These are phyloP conservation scores for Rotaria socialis DNA, from an alignment of 2,888 invertebrate species.

Conservation along the genomic window DNA sequence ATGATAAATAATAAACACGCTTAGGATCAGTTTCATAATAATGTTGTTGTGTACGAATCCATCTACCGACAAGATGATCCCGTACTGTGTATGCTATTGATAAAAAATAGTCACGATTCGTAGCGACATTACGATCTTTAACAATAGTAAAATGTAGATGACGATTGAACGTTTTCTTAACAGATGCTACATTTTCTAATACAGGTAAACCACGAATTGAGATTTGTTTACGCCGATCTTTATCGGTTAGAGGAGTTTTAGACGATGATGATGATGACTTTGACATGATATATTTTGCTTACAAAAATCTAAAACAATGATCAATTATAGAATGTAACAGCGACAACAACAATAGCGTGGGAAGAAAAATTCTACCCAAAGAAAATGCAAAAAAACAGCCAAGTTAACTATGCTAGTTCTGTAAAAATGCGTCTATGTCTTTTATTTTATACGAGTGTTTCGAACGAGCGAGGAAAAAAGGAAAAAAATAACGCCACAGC, in stretches of 20 bases:
- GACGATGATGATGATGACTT: not conserved
- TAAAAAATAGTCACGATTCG: conserved; percentile 93
- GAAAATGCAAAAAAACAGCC: not conserved
- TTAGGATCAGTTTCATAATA: conserved; percentile 99
- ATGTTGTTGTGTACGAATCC: conserved; percentile 98
- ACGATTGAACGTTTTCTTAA: conserved; percentile 96
- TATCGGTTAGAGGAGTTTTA: not conserved
- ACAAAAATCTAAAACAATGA: not conserved
- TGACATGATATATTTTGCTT: not conserved
- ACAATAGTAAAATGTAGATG: conserved; percentile 97
- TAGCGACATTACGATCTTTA: conserved; percentile 97
- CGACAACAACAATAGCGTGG: not conserved
- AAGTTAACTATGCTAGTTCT: not conserved
- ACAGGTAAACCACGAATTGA: conserved; percentile 93
- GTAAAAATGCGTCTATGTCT: not conserved
- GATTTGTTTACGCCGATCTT: conserved; percentile 73
- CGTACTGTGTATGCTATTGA: conserved; percentile 94
- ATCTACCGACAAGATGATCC: conserved; percentile 93
- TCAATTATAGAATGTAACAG: not conserved
- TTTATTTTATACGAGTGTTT: not conserved
- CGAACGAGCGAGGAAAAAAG: not conserved
- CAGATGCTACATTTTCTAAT: conserved; percentile 89
- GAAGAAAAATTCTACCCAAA: not conserved
- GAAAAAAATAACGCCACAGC: not conserved
- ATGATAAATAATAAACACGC: conserved; percentile 93